phyloP scores from a whole-genome alignment of 2,797 vertebrate species.

The Microctenopoma lineatum region DNA sequence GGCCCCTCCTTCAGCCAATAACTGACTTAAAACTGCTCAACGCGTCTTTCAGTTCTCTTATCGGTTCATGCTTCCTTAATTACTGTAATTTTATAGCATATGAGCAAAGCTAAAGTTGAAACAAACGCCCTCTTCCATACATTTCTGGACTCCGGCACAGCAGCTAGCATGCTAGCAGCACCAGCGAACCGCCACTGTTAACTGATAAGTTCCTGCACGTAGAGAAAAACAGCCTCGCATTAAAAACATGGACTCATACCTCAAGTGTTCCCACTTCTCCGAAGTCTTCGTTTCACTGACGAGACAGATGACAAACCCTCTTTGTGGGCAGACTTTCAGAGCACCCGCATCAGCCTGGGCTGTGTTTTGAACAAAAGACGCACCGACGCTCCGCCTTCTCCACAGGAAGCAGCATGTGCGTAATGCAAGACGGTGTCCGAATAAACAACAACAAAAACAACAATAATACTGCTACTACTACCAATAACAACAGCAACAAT shows the following conservation, averaged over 20 bases:
- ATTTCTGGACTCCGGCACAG: too few relatives aligned
- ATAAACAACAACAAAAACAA: neutral
- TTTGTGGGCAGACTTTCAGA: neutral
- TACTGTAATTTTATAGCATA: too few relatives aligned
- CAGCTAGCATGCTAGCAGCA: constrained; percentile 4
- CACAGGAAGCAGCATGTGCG: neutral
- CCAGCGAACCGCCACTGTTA: neutral
- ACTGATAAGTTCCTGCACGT: neutral
- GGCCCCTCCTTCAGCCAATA: neutral
- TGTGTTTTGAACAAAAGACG: constrained; percentile 7
- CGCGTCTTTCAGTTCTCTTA: neutral
- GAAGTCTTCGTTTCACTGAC: neutral
- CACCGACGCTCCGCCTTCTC: constrained; percentile 22
- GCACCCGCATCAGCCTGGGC: rapidly evolving
- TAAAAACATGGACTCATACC: neutral
- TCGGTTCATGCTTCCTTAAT: neutral
- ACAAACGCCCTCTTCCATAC: too few relatives aligned
- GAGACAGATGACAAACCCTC: neutral
- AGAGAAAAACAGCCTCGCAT: neutral
- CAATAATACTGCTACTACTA: neutral
- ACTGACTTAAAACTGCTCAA: neutral
- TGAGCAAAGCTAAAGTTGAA: neutral
- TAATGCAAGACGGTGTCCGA: too few relatives aligned
- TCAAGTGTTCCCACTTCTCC: neutral
- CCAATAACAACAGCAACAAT: too few relatives aligned